phyloP scores from a whole-genome alignment of 2,113 vertebrate species.

The Pithys albifrons region DNA sequence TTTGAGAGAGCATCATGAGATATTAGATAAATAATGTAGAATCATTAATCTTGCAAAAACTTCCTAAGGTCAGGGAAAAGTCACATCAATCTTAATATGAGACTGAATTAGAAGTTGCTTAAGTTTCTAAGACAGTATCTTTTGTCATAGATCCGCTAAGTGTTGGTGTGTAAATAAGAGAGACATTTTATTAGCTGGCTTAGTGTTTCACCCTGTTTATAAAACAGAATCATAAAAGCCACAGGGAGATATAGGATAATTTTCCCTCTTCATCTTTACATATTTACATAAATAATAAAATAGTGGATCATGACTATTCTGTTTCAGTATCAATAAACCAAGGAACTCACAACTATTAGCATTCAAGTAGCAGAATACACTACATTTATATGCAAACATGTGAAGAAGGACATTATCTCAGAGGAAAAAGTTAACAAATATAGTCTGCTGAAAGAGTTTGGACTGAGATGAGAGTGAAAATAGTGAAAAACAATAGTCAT shows the following conservation, averaged over 20 bases:
- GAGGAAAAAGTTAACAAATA: slow-evolving; percentile 52
- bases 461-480: slow-evolving; percentile 57
- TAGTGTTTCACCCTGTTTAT: background rate
- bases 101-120: background rate
- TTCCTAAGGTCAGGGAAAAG: background rate
- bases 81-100: background rate
- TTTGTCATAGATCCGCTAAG: background rate
- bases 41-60: background rate
- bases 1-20: background rate
- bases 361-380: background rate
- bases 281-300: background rate
- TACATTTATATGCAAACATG: background rate
- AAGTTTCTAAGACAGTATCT: background rate
- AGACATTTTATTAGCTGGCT: background rate
- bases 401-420: slow-evolving; percentile 38
- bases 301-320: background rate
- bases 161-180: background rate
- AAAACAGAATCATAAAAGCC: background rate
- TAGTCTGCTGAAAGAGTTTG: slow-evolving; percentile 43
- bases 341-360: background rate
- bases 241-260: background rate
- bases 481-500: slow-evolving; percentile 50
- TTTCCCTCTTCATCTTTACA: background rate
- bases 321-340: background rate
- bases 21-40: background rate